Conservation (phyloP, 2,113 vertebrate genomes). For the Irena cyanogastra region DNA sequence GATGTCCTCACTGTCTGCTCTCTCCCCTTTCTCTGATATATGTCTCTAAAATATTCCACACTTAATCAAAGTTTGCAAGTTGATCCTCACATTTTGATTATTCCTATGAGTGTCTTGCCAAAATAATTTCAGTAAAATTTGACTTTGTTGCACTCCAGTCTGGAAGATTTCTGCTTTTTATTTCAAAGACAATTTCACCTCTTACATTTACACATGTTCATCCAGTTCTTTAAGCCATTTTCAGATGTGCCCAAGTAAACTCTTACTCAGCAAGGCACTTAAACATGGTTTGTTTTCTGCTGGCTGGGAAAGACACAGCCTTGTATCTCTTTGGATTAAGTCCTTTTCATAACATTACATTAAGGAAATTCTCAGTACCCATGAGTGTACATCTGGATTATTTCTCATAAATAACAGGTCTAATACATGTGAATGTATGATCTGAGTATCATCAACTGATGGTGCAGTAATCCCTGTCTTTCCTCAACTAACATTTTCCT, state of each 20-base stretch:
- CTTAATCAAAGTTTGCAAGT: not conserved
- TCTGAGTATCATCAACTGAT: not conserved
- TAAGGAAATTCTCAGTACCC: not conserved
- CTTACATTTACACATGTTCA: not conserved
- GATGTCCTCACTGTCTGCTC: not conserved
- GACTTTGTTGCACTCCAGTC: not conserved
- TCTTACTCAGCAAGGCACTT: not conserved
- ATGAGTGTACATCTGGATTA: not conserved
- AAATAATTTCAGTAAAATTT: not conserved
- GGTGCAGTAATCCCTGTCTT: not conserved
- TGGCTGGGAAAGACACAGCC: not conserved
- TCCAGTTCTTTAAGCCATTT: not conserved
- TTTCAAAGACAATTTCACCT: not conserved
- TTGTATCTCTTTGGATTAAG: not conserved
- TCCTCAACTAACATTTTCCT: not conserved
- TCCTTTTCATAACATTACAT: not conserved
- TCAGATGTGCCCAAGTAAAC: not conserved
- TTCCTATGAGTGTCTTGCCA: not conserved
- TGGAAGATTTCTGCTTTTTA: not conserved
- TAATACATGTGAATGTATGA: not conserved
- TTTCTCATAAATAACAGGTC: not conserved
- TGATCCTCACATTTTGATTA: not conserved
- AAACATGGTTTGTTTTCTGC: not conserved
- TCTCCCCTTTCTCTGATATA: not conserved
- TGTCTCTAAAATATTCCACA: not conserved